Evolutionary conservation across 2,888 invertebrate species (phyloP), one percentile per base, ranked within the genome.

Genomic region (Epiblema foenella): DNA sequence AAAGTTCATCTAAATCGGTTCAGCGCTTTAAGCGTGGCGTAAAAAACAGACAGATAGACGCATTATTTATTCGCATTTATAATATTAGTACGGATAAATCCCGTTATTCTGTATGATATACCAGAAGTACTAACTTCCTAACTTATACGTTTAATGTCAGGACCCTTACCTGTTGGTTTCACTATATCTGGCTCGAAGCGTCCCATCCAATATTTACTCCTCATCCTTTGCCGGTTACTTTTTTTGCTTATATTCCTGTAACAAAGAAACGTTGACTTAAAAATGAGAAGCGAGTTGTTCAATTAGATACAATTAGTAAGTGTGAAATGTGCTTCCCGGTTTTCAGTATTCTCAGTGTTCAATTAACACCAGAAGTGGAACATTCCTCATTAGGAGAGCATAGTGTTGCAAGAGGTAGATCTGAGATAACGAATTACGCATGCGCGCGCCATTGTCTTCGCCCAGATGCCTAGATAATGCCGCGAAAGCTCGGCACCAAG

Each of bases 381-480:
- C 89, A 83, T 81, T 89, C 83, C 90, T 92, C 91, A 93, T 93
- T 93, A 93, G 89, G 90, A 86, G 87, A 85, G 85, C 87, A 87
- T 83, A 84, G 88, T 91, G 89, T 89, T 83, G 91, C 87, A 91
- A 92, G 88, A 89, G 85, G 83, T 83, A 79, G 90, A 92, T 92
- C 83, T 83, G 77, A 87, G 93, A 93, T 93, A 93, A 92, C 89
- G 87, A 88, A 89, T 89, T 91, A 91, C 93, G 93, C 92, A 92
- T 91, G 89, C 91, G 89, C 88, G 79, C 74, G 74, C 89, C 85
- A 93, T 93, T 93, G 93, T 93, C 89, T 91, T 87, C 84, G 87
- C 86, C 81, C 85, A 84, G 85, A 85, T 84, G 83, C 81, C 82
- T 82, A 85, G 85, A 86, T 86, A 86, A 89, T 88, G 81, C 81